These are phyloP conservation scores for Silvanus unidentatus DNA, from an alignment of 2,888 invertebrate species.

Conservation along the genomic window DNA sequence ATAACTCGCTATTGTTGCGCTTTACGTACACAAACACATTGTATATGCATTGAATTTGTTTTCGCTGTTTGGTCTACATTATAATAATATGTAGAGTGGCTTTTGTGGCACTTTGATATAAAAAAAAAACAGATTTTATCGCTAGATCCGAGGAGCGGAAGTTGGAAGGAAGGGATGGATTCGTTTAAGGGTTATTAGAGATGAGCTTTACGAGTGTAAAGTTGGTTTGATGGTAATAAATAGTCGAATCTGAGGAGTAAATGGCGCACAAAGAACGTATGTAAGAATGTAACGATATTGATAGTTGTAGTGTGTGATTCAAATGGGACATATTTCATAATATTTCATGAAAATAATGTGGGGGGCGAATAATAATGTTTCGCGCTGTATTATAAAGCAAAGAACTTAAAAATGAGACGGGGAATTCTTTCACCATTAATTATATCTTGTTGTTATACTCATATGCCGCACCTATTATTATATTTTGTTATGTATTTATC, in stretches of 20 bases:
- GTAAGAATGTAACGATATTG: background rate
- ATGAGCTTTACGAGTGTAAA: background rate
- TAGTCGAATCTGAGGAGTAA: background rate
- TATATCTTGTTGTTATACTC: conserved; percentile 1
- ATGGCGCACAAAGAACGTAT: background rate
- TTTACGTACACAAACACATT: too few species aligned
- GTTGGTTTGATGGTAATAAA: background rate
- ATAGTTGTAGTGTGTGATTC: background rate
- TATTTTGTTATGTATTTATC: too few species aligned
- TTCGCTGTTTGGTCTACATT: background rate
- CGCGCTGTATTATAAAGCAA: background rate
- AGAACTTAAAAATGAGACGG: background rate
- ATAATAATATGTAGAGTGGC: background rate
- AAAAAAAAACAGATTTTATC: too few species aligned
- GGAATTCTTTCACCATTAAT: background rate
- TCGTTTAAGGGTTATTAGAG: background rate
- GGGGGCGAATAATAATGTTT: too few species aligned
- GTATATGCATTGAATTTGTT: background rate
- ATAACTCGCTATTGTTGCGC: too few species aligned
- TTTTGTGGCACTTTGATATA: background rate
- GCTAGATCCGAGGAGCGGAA: too few species aligned
- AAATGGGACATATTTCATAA: too few species aligned
- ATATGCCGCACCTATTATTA: conserved; percentile 2
- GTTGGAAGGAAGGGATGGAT: too few species aligned
- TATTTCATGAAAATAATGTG: too few species aligned